Conservation (phyloP, 2,113 vertebrate genomes). For the Trinectes maculatus region DNA sequence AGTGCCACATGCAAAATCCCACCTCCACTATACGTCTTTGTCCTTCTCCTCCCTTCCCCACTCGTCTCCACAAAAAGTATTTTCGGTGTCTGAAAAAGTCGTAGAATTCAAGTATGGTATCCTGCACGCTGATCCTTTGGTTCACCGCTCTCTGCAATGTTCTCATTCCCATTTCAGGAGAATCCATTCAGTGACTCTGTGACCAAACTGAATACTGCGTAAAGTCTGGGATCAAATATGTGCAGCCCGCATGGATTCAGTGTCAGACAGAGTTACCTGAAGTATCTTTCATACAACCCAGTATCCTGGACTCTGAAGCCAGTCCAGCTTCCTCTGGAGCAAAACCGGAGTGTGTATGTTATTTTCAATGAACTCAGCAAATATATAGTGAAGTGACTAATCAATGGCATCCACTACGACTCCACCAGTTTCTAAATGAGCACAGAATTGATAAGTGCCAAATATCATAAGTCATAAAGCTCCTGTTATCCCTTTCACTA, state of each 20-base stretch:
- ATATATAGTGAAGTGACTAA: constrained; percentile 30
- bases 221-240: constrained; percentile 24
- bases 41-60: neutral
- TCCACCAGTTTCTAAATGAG: constrained; percentile 23
- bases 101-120: constrained; percentile 66
- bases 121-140: constrained; percentile 57
- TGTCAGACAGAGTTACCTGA: constrained; percentile 23
- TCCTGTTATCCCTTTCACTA: no score
- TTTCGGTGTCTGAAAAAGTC: constrained; percentile 50
- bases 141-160: constrained; percentile 32
- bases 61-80: constrained; percentile 26
- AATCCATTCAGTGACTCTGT: constrained; percentile 4
- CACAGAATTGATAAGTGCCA: constrained; percentile 29
- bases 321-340: constrained; percentile 11
- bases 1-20: constrained; percentile 37
- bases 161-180: constrained; percentile 9
- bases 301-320: constrained; percentile 23
- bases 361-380: constrained; percentile 21
- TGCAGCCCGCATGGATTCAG: constrained; percentile 19
- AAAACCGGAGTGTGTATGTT: constrained; percentile 28
- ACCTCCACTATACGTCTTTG: constrained; percentile 33
- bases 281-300: constrained; percentile 36
- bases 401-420: constrained; percentile 2
- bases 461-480: no score
- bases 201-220: constrained; percentile 32